Conservation (phyloP, 2,888 invertebrate genomes). For the Druceiella hillmani region DNA sequence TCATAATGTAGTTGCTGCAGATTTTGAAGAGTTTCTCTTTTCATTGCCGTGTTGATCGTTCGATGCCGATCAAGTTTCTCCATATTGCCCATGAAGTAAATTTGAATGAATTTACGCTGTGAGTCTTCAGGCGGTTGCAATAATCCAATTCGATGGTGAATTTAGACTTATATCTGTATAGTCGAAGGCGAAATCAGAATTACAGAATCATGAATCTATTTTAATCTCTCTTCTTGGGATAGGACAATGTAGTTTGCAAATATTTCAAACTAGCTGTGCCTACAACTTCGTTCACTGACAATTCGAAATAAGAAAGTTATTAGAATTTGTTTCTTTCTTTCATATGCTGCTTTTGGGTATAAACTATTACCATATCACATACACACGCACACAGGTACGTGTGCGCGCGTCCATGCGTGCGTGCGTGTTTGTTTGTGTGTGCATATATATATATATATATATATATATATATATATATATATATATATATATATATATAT, state of each 20-base stretch:
- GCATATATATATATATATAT: slow-evolving; percentile 1
- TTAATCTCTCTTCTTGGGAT: slow-evolving; percentile 3
- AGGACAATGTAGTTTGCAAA: too few species aligned
- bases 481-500: slow-evolving; percentile 1
- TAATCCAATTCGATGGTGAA: slow-evolving; percentile 19
- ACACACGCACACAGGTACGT: not conserved
- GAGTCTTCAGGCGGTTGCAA: slow-evolving; percentile 18
- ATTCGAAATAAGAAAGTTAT: too few species aligned
- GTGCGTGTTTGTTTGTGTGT: not conserved
- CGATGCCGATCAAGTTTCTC: slow-evolving; percentile 18
- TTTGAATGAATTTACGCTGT: slow-evolving; percentile 22
- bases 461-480: slow-evolving; percentile 1
- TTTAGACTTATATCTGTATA: slow-evolving; percentile 17
- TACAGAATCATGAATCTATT: slow-evolving; percentile 1
- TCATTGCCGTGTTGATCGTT: slow-evolving; percentile 18
- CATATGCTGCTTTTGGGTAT: too few species aligned
- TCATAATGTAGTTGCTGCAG: slow-evolving; percentile 25
- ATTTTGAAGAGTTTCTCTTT: slow-evolving; percentile 24
- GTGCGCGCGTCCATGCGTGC: too few species aligned
- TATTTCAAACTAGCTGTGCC: too few species aligned
- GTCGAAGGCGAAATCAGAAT: slow-evolving; percentile 9
- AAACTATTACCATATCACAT: not conserved
- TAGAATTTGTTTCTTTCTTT: too few species aligned
- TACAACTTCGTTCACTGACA: too few species aligned
- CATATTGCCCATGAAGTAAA: slow-evolving; percentile 24